These are phyloP conservation scores for Lycaena phlaeas DNA, from an alignment of 2,888 invertebrate genomes.

Conservation along the genomic window DNA sequence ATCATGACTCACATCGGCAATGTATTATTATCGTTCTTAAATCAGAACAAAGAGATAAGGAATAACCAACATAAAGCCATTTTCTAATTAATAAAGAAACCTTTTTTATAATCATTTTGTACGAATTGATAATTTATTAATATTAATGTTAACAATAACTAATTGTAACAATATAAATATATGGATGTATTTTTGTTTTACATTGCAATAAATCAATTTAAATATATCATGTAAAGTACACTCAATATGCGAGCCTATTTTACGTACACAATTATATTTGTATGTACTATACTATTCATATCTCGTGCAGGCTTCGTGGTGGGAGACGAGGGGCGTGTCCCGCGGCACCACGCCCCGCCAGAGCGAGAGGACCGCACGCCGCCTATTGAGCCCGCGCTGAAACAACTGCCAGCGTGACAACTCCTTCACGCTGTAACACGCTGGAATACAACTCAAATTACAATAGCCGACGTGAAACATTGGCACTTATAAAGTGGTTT, in stretches of 20 bases:
- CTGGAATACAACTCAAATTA: conserved; percentile 32
- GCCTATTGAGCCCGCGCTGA: conserved; percentile 43
- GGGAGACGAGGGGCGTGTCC: conserved; percentile 42
- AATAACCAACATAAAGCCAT: too few relatives aligned
- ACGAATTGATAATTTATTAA: too few relatives aligned
- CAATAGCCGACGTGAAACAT: conserved; percentile 13
- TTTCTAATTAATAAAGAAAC: too few relatives aligned
- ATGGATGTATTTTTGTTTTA: too few relatives aligned
- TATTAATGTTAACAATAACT: too few relatives aligned
- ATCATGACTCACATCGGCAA: too few relatives aligned
- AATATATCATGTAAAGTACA: background rate
- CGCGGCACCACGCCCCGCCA: conserved; percentile 49
- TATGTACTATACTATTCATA: conserved; percentile 19
- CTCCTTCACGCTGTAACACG: conserved; percentile 18
- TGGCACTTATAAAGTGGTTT: conserved; percentile 15
- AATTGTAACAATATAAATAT: too few relatives aligned
- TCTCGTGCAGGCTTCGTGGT: conserved; percentile 24
- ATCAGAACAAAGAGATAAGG: too few relatives aligned
- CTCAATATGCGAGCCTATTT: conserved; percentile 1
- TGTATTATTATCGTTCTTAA: too few relatives aligned
- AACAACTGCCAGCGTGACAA: conserved; percentile 23
- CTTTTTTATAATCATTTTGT: too few relatives aligned
- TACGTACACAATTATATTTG: conserved; percentile 11
- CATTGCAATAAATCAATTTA: background rate
- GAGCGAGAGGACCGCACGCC: conserved; percentile 49